phyloP scores from a whole-genome alignment of 2,888 invertebrate species.

The Sipha maydis region DNA sequence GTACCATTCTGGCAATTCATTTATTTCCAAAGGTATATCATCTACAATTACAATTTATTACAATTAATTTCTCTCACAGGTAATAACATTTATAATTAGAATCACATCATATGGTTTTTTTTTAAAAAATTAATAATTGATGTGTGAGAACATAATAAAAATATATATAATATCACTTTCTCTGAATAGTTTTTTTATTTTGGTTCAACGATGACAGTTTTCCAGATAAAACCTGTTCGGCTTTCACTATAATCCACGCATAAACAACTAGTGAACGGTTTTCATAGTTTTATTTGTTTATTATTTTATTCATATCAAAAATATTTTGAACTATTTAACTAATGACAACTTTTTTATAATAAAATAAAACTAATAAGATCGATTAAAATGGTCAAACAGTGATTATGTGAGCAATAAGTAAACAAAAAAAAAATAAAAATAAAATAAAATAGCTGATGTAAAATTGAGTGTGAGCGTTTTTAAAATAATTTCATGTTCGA shows the following conservation, averaged over 20 bases:
- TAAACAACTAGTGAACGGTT: constrained; percentile 23
- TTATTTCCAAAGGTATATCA: not conserved
- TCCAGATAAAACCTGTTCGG: constrained; percentile 38
- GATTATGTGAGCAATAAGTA: not conserved
- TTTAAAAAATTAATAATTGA: constrained; percentile 5
- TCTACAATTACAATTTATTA: not conserved
- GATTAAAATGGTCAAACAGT: constrained; percentile 11
- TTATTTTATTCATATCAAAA: constrained; percentile 2
- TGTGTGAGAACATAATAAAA: constrained; percentile 23
- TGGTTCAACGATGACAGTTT: constrained; percentile 41
- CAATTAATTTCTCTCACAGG: not conserved
- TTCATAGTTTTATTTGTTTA: constrained; percentile 30
- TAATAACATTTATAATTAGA: not conserved
- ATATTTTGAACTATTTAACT: constrained; percentile 16
- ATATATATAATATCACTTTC: constrained; percentile 52
- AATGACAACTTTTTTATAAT: not conserved
- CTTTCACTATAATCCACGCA: constrained; percentile 52
- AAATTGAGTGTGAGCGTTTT: not conserved
- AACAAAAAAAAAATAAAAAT: not conserved
- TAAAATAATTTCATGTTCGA: not conserved
- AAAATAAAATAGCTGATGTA: not conserved
- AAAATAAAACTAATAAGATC: not conserved
- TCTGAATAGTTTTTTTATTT: not conserved
- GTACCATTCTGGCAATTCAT: too few relatives aligned
- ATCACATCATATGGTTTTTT: not conserved